Base-by-base conservation (phyloP, 2,888 invertebrate genomes). In the Coleophora deauratella region DNA sequence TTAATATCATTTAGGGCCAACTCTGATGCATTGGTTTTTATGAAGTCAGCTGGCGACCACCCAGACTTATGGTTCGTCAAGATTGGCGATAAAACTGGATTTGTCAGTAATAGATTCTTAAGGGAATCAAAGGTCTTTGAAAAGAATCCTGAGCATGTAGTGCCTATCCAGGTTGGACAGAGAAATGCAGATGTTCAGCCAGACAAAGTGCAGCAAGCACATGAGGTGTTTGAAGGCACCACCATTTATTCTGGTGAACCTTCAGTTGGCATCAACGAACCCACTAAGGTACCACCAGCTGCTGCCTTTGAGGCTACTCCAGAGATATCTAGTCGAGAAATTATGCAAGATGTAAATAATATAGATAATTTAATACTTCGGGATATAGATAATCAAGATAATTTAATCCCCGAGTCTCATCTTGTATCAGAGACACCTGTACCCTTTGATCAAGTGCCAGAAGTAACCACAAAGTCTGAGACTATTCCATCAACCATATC, bases 51-150 rank as follows among this genome's bases (percentile, higher is more conserved):
- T 59, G 93, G 91, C 37, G 74, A 75, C 21, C 79, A 88, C 45
- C 42, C 57, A 14, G 88, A 89, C 47, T 66, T 90, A 37, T 93
- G 93, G 92, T 93, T 90, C 49, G 91, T 88, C 35, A 89, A 88
- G 73, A 89, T 93, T 35, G 79, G 88, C 49, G 92, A 91, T 27
- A 88, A 88, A 59, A 69, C 88, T 44, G 94, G 94, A 15, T 93
- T 91, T 68, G 88, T 88, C 1, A 90, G 89, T 15, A 74, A 79
- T 40, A 60, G 57, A 1, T 86, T 90, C 53, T 63, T 94, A 38
- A 77, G 75, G 56, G 94, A 94, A 76, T 59, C 60, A 4, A 89
- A 87, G 66, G 55, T 91, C 35, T 44, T 86, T 4, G 62, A 55
- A 48, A 86, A 44, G 62, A 69, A 52, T 57, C 76, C 45, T 55